Conservation (phyloP, 2,888 invertebrate genomes). For the Xiphydria camelus region DNA sequence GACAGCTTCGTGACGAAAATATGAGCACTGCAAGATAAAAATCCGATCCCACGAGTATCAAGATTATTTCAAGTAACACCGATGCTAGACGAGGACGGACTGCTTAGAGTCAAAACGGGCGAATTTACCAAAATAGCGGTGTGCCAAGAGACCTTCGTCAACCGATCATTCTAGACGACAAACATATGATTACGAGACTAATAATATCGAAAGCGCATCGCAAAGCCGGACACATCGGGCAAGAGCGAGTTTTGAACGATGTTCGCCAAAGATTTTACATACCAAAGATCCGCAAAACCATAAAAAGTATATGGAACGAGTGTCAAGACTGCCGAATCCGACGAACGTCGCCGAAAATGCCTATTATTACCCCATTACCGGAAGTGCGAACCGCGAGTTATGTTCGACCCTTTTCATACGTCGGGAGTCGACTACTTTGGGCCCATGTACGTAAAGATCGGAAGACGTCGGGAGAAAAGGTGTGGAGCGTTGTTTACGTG, state of each 20-base stretch:
- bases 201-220: too few relatives aligned
- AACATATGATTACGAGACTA: conserved; percentile 16
- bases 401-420: conserved; percentile 14
- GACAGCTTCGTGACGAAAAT: not conserved
- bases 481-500: conserved; percentile 29
- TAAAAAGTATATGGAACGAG: not conserved
- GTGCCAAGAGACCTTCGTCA: conserved; percentile 19
- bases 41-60: too few relatives aligned
- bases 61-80: not conserved
- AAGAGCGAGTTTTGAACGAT: too few relatives aligned
- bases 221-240: too few relatives aligned
- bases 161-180: conserved; percentile 21
- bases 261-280: conserved; percentile 33
- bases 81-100: not conserved
- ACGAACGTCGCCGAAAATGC: conserved; percentile 1
- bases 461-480: conserved; percentile 24
- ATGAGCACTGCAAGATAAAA: not conserved
- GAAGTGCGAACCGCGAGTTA: conserved; percentile 10
- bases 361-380: conserved; percentile 13
- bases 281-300: conserved; percentile 18
- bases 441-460: conserved; percentile 21
- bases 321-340: not conserved
- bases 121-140: not conserved
- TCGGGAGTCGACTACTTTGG: conserved; percentile 26
- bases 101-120: not conserved